Evolutionary conservation across 2,113 vertebrate genomes (phyloP), one percentile per base, ranked within the genome.

Genomic region (Leptosomus discolor): DNA sequence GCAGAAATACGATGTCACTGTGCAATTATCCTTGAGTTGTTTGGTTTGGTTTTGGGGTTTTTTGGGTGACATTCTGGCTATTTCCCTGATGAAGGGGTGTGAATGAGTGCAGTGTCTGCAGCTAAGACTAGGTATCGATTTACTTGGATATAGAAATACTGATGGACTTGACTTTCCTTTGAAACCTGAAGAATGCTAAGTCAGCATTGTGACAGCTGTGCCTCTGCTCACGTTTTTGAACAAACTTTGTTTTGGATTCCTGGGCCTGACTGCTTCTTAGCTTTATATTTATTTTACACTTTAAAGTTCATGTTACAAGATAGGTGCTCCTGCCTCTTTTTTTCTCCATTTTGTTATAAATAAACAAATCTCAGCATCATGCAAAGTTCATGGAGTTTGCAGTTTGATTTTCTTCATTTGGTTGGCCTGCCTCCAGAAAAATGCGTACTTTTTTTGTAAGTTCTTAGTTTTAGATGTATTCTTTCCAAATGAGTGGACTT

Each of bases 121-220:
- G 54, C 58, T 92, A 46, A n/a, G 21, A 71, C 50, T 46, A 43
- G 63, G 34, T 81, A 70, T 93, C 2, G 14, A 43, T 95, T 94
- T 93, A 70, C 71, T 94, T 39, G 73, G 83, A 68, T 77, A 45
- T 74, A 68, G 88, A 94, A 94, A 70, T 81, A 70, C 36, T 34
- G 63, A 88, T 81, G 92, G 78, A 63, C 63, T 97, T 93, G 85
- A 54, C 36, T 94, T 94, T 43, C 54, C 90, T 97, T 93, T 97
- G 95, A 93, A 94, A 94, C n/a, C n/a, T 61, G 88, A 95, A 84
- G 63, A 93, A 64, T 84, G 90, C 71, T 5, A 67, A 77, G 79
- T 95, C 97, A 97, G 95, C 95, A 45, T 84, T 97, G 82, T 97
- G 68, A 91, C 95, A 96, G 94, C 96, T 97, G 95, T 74, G 92